Base-by-base conservation (phyloP, 2,888 invertebrate species). In the Tetragnatha montana region DNA sequence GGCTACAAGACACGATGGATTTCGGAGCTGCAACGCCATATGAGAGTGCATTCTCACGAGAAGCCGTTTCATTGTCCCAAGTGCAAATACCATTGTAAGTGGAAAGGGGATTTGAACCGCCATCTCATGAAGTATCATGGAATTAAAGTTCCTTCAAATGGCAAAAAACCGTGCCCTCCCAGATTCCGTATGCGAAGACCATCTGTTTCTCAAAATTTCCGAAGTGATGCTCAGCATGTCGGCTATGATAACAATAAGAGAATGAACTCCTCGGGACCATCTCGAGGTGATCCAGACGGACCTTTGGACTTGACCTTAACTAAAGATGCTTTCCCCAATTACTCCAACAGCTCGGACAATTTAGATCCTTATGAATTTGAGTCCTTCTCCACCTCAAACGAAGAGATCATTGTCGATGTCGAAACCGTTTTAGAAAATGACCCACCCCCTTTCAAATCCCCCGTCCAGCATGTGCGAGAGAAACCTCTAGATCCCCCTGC, bases 31-130 rank as follows among this genome's bases (percentile, higher is more conserved):
- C 91, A 91, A 76, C 90, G 91, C 70, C 92, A 92, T 70, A 89
- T 91, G 88, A 69, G 92, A 51, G 92, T 92, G 21, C 92, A 92
- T 60, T 91, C 92, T 14, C 88, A 90, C 35, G 91, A 92, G 51
- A 91, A 91, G 68, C 92, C 92, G 8, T 92, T 92, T 73, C 85
- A 90, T 35, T 92, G 92, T 79, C 87, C 87, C 19, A 91, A 87
- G 75, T 92, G 92, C 81, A 91, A 91, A 68, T 92, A 92, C 68
- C 87, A 90, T 21, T 91, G 92, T 50, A 91, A 91, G 78, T 91
- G 92, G 91, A 92, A 92, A 79, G 92, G 92, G 6, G 92, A 92
- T 79, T 75, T 92, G 17, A 91, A 91, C 76, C 91, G 92, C n/a
- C 92, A 92, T 78, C 81, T 92, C 10, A 80, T 91, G 80, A 91